Percentiles rank a stretch among this genome's conserved stretches.
Evolutionary conservation across 2,113 vertebrate species (phyloP).

Genomic region (Platichthys flesus): DNA sequence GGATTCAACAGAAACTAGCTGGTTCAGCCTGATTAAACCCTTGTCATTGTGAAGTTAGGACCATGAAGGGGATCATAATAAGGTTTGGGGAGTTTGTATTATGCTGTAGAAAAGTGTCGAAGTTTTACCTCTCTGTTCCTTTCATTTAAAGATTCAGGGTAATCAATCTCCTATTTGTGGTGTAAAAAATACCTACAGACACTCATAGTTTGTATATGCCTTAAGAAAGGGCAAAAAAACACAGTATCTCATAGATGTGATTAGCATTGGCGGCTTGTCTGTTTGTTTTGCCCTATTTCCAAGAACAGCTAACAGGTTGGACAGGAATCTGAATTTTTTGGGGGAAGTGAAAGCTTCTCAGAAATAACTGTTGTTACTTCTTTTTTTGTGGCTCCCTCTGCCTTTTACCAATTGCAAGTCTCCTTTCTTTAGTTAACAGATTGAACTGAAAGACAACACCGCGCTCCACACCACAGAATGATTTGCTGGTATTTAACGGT

Average conservation of each 20-base stretch:
- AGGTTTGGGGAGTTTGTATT: constrained; percentile 44
- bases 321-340: constrained; percentile 43
- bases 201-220: neutral
- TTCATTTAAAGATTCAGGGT: constrained; percentile 45
- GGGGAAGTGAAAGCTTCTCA: constrained; percentile 39
- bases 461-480: constrained; percentile 2
- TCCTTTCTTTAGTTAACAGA: constrained; percentile 37
- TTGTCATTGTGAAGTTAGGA: constrained; percentile 47
- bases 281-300: constrained; percentile 35
- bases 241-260: constrained; percentile 36
- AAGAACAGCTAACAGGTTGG: constrained; percentile 34
- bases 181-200: no score
- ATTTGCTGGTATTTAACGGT: constrained; percentile 41
- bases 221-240: constrained; percentile 30
- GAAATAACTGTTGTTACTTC: constrained; percentile 1
- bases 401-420: constrained; percentile 34
- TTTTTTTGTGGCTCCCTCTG: constrained; percentile 39
- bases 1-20: constrained; percentile 58
- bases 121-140: constrained; percentile 35
- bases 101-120: constrained; percentile 44
- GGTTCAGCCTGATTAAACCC: constrained; percentile 65
- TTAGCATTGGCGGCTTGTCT: constrained; percentile 18
- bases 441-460: constrained; percentile 31
- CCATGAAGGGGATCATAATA: constrained; percentile 44
- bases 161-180: constrained; percentile 55